Evolutionary conservation across 2,888 invertebrate genomes (phyloP), one percentile per base, ranked within the genome.

Genomic region (Drosophila formosana): DNA sequence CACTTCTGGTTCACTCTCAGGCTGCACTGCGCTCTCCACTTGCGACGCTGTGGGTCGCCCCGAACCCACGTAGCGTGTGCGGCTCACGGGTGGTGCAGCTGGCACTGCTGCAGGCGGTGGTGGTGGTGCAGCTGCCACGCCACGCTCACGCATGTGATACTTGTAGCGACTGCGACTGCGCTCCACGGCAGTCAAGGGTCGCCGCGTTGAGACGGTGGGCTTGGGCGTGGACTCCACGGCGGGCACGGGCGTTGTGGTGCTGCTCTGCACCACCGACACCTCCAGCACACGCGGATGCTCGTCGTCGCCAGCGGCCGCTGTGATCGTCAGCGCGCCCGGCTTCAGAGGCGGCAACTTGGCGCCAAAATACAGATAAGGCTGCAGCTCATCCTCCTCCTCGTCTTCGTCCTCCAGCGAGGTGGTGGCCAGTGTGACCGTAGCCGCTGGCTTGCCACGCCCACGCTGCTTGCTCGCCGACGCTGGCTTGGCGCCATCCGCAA

Each of bases 351-450:
- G 92, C 43, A 94, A 85, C 88, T 96, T 96, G 85, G 95, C 95
- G 0, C 96, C 96, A 88, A 96, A 96, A 86, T 94, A 95, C 64
- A 95, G 93, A 90, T 96, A 96, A 9, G 95, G 95, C 52, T 94
- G 94, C 93, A 95, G 94, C 82, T 95, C 95, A 46, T 90, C 88
- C 45, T 90, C 91, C 2, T 88, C 88, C 8, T 72, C 89, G 1
- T 77, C 80, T 0, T 70, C 88, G 1, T 75, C 72, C 18, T 81
- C 83, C 63, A 71, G 32, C n/a, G 79, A 72, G 0, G 67, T 63
- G 51, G 66, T 52, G 71, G 82, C 70, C 13, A 76, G 11, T 5
- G 85, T 81, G 0, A 80, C 73, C 3, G 69, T 53, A 3, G 56
- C n/a, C 18, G 75, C 72, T 0, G 78, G 80, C 62, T 89, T 91